phyloP scores from a whole-genome alignment of 2,113 vertebrate species.

The Actenoides lindsayi region DNA sequence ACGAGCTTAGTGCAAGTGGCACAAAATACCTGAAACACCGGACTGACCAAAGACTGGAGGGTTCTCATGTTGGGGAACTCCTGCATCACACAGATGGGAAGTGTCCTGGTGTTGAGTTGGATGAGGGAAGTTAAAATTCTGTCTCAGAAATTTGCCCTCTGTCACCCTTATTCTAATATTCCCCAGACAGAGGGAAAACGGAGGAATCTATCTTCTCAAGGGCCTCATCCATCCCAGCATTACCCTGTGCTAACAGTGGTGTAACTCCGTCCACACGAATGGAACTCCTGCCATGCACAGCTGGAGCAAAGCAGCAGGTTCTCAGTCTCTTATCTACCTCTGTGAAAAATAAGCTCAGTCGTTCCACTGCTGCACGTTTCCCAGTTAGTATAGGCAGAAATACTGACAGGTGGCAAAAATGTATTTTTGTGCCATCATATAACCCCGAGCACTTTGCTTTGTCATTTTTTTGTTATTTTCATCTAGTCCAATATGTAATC shows the following conservation, averaged over 20 bases:
- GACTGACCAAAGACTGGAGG: not conserved
- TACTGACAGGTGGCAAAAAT: not conserved
- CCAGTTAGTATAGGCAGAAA: not conserved
- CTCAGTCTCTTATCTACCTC: not conserved
- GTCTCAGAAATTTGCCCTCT: not conserved
- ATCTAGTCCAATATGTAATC: constrained; percentile 41
- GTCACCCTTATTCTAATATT: not conserved
- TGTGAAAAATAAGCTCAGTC: not conserved
- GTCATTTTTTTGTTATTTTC: constrained; percentile 35
- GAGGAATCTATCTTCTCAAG: not conserved
- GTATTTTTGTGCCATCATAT: not conserved
- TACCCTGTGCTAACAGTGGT: not conserved
- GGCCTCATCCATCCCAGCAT: not conserved
- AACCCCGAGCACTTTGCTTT: constrained; percentile 42
- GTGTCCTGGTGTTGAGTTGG: not conserved
- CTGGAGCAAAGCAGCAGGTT: not conserved
- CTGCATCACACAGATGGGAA: not conserved
- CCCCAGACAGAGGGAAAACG: fast-evolving
- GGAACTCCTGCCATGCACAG: not conserved
- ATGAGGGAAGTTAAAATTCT: not conserved
- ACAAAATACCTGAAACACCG: not conserved
- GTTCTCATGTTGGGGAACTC: not conserved
- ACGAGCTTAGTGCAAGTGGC: not conserved
- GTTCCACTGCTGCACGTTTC: not conserved
- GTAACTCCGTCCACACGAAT: not conserved